These are phyloP conservation scores for Crax fasciolata DNA, from an alignment of 2,797 vertebrate genomes.

Conservation along the genomic window DNA sequence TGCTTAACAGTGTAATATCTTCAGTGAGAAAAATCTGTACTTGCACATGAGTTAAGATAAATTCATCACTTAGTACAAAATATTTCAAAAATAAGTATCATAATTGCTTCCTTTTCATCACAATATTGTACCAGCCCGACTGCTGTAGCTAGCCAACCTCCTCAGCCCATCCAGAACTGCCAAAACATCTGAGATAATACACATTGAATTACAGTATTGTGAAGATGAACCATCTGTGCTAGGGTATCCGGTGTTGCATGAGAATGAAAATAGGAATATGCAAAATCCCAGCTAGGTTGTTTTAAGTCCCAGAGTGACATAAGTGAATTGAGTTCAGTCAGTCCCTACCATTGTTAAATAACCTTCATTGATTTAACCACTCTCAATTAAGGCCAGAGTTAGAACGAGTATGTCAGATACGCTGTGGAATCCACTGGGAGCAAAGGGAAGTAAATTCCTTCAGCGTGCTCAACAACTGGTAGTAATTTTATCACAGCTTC, in stretches of 20 bases:
- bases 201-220: constrained; percentile 24
- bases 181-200: constrained; percentile 46
- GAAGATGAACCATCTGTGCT: constrained; percentile 65
- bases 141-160: constrained; percentile 30
- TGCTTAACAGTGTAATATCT: not conserved
- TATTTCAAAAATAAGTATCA: constrained; percentile 35
- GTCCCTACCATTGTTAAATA: not conserved
- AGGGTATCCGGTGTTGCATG: not conserved
- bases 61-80: constrained; percentile 6
- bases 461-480: accelerated
- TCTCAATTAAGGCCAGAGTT: not conserved
- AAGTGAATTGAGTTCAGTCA: not conserved
- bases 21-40: constrained; percentile 1
- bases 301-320: not conserved
- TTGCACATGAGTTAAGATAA: constrained; percentile 19
- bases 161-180: constrained; percentile 25
- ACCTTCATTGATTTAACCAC: not conserved
- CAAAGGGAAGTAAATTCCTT: not conserved
- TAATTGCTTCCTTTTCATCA: constrained; percentile 51
- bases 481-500: not conserved
- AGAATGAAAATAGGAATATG: constrained; percentile 16
- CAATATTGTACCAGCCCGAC: constrained; percentile 41
- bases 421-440: not conserved
- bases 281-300: not conserved
- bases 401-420: not conserved